Evolutionary conservation across 2,888 invertebrate genomes (phyloP).

Genomic region (Dolichopus griseipennis): DNA sequence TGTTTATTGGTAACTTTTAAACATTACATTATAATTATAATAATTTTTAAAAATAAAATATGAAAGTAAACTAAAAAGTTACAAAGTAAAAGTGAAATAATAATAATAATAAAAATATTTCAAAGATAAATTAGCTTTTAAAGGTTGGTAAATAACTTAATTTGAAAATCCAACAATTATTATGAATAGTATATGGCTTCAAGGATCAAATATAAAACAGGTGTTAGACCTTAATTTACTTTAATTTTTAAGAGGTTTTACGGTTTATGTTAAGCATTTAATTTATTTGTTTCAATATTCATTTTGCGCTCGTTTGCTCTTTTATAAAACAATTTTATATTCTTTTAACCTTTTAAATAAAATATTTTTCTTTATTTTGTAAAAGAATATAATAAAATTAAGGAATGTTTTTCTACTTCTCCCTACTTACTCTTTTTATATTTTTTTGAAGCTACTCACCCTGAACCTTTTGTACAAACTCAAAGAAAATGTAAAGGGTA

Average conservation of each 20-base stretch:
- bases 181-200: neutral
- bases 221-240: slow-evolving; percentile 9
- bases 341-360: too few relatives aligned
- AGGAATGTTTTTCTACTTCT: too few relatives aligned
- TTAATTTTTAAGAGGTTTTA: slow-evolving; percentile 6
- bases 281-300: neutral
- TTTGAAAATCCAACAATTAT: neutral
- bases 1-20: too few relatives aligned
- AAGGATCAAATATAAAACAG: slow-evolving; percentile 7
- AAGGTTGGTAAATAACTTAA: neutral
- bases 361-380: too few relatives aligned
- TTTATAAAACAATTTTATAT: too few relatives aligned
- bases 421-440: neutral
- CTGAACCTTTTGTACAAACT: too few relatives aligned
- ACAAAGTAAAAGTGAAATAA: neutral
- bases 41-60: too few relatives aligned
- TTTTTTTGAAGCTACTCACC: neutral
- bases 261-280: neutral
- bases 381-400: neutral
- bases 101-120: neutral
- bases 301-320: neutral
- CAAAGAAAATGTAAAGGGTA: neutral
- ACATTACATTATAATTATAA: too few relatives aligned
- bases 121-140: neutral
- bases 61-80: too few relatives aligned